Conservation (phyloP, 2,888 invertebrate genomes). For the Dasysyrphus tricinctus region DNA sequence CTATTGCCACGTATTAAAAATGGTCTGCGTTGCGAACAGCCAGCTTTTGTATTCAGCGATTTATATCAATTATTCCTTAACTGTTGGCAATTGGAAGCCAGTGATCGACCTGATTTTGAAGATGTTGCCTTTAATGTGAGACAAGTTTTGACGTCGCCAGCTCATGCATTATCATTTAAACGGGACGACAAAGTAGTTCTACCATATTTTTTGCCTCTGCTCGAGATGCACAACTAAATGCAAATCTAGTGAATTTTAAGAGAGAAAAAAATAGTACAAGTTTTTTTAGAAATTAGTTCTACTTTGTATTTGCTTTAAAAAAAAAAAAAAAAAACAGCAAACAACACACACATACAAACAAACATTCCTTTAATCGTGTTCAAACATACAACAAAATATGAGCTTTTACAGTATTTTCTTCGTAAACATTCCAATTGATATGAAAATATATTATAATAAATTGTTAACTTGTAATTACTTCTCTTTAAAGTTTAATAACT, state of each 20-base stretch:
- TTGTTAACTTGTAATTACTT: constrained; percentile 1
- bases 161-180: constrained; percentile 82
- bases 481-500: background rate
- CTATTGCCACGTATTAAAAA: constrained; percentile 87
- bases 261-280: constrained; percentile 61
- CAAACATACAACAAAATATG: constrained; percentile 24
- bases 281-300: constrained; percentile 46
- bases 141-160: constrained; percentile 82
- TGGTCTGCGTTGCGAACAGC: constrained; percentile 89
- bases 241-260: constrained; percentile 28
- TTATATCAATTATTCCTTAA: constrained; percentile 92
- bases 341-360: background rate
- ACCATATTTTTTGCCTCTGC: constrained; percentile 82
- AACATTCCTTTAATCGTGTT: constrained; percentile 42
- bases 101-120: constrained; percentile 90
- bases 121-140: constrained; percentile 85
- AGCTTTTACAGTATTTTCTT: constrained; percentile 39
- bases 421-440: constrained; percentile 52
- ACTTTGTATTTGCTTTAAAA: constrained; percentile 33
- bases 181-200: constrained; percentile 78
- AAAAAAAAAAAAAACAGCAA: background rate
- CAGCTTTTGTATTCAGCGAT: constrained; percentile 90
- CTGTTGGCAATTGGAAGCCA: constrained; percentile 93
- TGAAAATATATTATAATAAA: constrained; percentile 1
- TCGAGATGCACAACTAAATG: constrained; percentile 80